phyloP scores from a whole-genome alignment of 2,113 vertebrate species.

The Prinia subflava region DNA sequence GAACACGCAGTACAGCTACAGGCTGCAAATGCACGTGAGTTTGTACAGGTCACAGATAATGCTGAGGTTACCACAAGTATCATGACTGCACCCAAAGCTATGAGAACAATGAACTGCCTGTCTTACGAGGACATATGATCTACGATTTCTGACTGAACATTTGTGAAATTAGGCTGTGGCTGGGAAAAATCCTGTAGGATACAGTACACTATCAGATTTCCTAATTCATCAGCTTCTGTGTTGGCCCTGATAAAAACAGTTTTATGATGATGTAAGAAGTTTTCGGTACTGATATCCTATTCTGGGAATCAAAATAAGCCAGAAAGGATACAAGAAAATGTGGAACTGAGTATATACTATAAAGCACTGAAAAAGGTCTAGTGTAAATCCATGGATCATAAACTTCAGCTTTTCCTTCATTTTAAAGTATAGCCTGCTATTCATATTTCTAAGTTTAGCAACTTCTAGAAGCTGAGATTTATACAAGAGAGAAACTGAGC shows the following conservation, averaged over 20 bases:
- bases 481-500: not conserved
- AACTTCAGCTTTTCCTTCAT: not conserved
- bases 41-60: not conserved
- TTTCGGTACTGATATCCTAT: not conserved
- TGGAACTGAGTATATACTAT: not conserved
- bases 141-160: not conserved
- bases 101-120: not conserved
- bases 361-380: not conserved
- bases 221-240: not conserved
- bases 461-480: not conserved
- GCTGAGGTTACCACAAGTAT: not conserved
- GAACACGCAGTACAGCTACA: not conserved
- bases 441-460: not conserved
- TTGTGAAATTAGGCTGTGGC: not conserved
- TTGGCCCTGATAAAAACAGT: not conserved
- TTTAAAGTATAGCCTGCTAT: not conserved
- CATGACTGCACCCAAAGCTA: accelerated
- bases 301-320: not conserved
- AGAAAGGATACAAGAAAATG: not conserved
- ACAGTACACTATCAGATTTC: not conserved
- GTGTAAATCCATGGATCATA: not conserved
- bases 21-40: not conserved
- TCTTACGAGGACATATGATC: not conserved
- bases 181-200: not conserved
- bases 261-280: not conserved